Evolutionary conservation across 1,140 invertebrate genomes (phyloP).

Genomic region (Eurytemora carolleeae): DNA sequence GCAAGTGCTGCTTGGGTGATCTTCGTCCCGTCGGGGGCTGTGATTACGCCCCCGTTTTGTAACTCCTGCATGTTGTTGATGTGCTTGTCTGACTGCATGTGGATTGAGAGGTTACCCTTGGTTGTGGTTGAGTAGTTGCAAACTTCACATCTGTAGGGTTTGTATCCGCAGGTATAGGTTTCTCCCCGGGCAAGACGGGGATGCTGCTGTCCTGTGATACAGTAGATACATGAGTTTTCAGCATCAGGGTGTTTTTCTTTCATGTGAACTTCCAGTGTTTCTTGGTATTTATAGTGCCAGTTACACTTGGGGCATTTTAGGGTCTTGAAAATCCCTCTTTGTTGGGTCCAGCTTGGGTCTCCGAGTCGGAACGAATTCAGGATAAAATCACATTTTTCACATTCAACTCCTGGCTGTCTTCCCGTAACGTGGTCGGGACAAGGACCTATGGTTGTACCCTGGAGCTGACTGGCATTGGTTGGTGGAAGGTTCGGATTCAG

Average conservation of each 20-base stretch:
- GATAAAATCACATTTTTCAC: constrained; percentile 79
- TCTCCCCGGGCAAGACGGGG: constrained; percentile 90
- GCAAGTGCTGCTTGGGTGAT: not conserved
- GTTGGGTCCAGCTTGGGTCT: constrained; percentile 56
- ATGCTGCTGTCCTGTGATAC: constrained; percentile 88
- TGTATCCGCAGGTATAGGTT: constrained; percentile 97
- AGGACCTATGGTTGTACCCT: constrained; percentile 67
- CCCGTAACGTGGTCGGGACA: constrained; percentile 88
- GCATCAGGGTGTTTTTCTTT: constrained; percentile 98
- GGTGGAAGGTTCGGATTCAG: constrained; percentile 30
- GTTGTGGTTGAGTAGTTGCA: constrained; percentile 99
- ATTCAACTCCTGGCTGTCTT: constrained; percentile 72
- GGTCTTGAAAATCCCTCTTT: constrained; percentile 93
- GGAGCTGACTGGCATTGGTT: constrained; percentile 38
- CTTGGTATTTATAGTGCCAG: constrained; percentile 99
- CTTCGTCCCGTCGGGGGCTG: constrained; percentile 7
- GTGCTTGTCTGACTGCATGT: constrained; percentile 99
- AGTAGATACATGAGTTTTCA: constrained; percentile 91
- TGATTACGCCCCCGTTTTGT: constrained; percentile 30
- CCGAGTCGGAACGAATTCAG: constrained; percentile 60
- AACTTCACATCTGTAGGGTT: constrained; percentile 88
- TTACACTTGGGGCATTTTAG: constrained; percentile 99
- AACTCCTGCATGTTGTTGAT: constrained; percentile 97
- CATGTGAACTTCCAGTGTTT: constrained; percentile 99
- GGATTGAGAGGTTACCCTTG: constrained; percentile 97